Conservation (phyloP, 2,888 invertebrate genomes). For the Ochlodes sylvanus region DNA sequence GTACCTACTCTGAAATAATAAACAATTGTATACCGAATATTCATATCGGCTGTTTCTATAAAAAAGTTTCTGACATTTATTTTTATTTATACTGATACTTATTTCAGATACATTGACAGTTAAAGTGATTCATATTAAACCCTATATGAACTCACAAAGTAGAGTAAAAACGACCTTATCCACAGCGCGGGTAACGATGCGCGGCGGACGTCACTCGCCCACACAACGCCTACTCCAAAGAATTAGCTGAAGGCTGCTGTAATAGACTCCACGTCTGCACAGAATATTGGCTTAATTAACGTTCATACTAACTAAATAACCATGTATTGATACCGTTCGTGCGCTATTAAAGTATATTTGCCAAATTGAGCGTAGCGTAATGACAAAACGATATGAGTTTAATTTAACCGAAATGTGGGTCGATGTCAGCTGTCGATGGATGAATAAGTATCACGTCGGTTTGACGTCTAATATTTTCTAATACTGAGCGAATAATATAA, state of each 20-base stretch:
- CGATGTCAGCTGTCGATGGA: not conserved
- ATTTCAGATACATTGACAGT: no score
- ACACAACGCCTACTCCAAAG: constrained; percentile 32
- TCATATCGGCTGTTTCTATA: no score
- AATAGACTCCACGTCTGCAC: constrained; percentile 7
- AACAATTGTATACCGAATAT: no score
- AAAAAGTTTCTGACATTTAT: no score
- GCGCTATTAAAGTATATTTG: constrained; percentile 3
- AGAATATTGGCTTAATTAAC: constrained; percentile 19
- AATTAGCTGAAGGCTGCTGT: constrained; percentile 13
- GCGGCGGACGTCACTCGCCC: constrained; percentile 43
- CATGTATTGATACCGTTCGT: not conserved
- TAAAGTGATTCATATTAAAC: no score
- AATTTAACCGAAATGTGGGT: not conserved
- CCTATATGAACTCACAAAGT: not conserved
- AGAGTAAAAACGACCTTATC: not conserved
- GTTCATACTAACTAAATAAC: constrained; percentile 1
- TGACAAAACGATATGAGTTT: constrained; percentile 1
- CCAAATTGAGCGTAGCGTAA: not conserved
- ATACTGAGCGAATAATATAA: no score
- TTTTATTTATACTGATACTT: no score
- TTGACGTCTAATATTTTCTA: not conserved
- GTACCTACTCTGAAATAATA: no score
- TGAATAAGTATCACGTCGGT: not conserved
- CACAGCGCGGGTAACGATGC: constrained; percentile 28